phyloP scores from a whole-genome alignment of 2,113 vertebrate species.

The Perca flavescens region DNA sequence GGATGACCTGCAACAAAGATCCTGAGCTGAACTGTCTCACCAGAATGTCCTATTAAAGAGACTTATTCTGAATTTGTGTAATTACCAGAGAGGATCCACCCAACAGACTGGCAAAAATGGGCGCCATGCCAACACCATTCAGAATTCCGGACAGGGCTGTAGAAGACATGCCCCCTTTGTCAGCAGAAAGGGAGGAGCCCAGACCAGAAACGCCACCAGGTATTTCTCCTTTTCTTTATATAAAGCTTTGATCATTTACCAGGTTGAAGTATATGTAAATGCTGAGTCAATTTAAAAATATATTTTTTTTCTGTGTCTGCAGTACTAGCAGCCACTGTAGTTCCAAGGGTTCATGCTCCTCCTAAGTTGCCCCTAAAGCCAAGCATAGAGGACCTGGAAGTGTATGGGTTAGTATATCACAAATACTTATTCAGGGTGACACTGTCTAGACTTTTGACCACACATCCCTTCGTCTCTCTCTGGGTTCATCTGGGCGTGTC shows the following conservation, averaged over 20 bases:
- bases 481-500: background rate
- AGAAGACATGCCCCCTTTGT: slow-evolving; percentile 71
- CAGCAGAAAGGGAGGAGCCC: slow-evolving; percentile 81
- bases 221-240: slow-evolving; percentile 39
- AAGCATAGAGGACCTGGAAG: slow-evolving; percentile 91
- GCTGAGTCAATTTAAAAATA: background rate
- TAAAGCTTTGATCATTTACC: background rate
- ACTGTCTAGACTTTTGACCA: background rate
- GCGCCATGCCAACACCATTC: slow-evolving; percentile 93
- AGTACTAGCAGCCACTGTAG: slow-evolving; percentile 40
- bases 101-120: slow-evolving; percentile 90
- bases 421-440: background rate
- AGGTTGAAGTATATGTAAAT: background rate
- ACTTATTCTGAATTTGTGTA: slow-evolving; percentile 15
- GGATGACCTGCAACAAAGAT: background rate
- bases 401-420: slow-evolving; percentile 89
- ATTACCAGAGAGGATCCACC: slow-evolving; percentile 87
- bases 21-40: background rate
- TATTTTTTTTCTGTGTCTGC: slow-evolving; percentile 8
- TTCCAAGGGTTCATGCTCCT: slow-evolving; percentile 74
- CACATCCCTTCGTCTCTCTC: background rate
- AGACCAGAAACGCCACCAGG: slow-evolving; percentile 83
- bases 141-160: slow-evolving; percentile 63
- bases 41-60: background rate
- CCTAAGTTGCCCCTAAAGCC: slow-evolving; percentile 88